These are phyloP conservation scores for Volucella bombylans DNA, from an alignment of 2,888 invertebrate genomes.

Conservation along the genomic window DNA sequence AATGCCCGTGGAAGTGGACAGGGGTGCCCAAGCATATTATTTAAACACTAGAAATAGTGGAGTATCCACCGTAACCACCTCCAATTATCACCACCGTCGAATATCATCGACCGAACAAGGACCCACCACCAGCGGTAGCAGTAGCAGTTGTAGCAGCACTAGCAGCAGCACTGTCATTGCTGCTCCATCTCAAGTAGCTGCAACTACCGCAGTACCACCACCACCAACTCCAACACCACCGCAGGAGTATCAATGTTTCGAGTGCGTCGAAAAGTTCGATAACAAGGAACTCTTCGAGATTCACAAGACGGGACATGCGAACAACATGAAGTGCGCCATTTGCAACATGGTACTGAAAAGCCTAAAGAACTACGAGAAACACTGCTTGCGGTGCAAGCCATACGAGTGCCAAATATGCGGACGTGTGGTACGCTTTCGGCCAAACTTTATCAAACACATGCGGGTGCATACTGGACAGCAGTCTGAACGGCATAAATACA, in stretches of 20 bases:
- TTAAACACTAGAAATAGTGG: slow-evolving; percentile 42
- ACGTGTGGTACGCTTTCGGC: slow-evolving; percentile 82
- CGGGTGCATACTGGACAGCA: slow-evolving; percentile 82
- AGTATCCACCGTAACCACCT: slow-evolving; percentile 39
- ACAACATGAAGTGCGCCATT: slow-evolving; percentile 82
- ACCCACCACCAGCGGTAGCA: slow-evolving; percentile 63
- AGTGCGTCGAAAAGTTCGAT: slow-evolving; percentile 81
- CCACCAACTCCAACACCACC: slow-evolving; percentile 75
- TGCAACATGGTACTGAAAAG: slow-evolving; percentile 82
- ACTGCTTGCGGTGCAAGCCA: slow-evolving; percentile 82
- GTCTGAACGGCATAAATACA: slow-evolving; percentile 83
- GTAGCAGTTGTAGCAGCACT: slow-evolving; percentile 66
- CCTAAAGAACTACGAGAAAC: slow-evolving; percentile 82
- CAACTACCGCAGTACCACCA: slow-evolving; percentile 67
- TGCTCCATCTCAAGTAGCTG: slow-evolving; percentile 34
- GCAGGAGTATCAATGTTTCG: slow-evolving; percentile 79
- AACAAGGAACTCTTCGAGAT: slow-evolving; percentile 81
- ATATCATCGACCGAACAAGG: slow-evolving; percentile 73
- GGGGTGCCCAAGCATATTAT: slow-evolving; percentile 39
- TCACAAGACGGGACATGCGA: slow-evolving; percentile 82
- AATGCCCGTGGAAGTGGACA: slow-evolving; percentile 27
- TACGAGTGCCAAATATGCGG: slow-evolving; percentile 82
- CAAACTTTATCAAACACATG: slow-evolving; percentile 83
- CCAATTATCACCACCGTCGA: slow-evolving; percentile 52
- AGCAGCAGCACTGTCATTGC: slow-evolving; percentile 60